A percentile compares a stretch with the other conserved stretches of the same genome.
Evolutionary conservation across 2,888 invertebrate genomes (phyloP).

Genomic region (Drosophila subquinaria): DNA sequence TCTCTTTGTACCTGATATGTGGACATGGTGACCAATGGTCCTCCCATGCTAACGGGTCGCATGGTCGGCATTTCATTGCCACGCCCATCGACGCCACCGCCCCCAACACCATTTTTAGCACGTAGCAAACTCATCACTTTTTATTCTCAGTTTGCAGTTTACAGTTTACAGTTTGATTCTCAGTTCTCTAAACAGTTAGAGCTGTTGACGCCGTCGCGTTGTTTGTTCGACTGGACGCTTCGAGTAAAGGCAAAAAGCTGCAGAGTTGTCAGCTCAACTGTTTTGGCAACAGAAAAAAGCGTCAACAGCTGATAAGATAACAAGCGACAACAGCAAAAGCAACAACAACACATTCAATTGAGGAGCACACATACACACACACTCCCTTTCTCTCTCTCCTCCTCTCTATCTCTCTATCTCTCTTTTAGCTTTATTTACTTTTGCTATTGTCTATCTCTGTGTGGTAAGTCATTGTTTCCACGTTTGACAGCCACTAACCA

Average conservation of each 20-base stretch:
- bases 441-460: conserved; percentile 2
- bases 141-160: background rate
- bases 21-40: conserved; percentile 71
- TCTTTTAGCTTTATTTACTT: conserved; percentile 5
- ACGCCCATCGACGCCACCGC: conserved; percentile 33
- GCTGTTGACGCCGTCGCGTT: conserved; percentile 44
- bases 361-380: too few relatives aligned
- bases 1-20: conserved; percentile 63
- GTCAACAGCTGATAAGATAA: conserved; percentile 61
- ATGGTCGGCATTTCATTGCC: conserved; percentile 69
- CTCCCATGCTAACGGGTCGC: conserved; percentile 71
- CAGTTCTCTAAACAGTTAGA: background rate
- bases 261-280: conserved; percentile 34
- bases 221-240: conserved; percentile 47
- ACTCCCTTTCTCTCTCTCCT: background rate
- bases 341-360: background rate
- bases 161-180: too few relatives aligned
- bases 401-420: background rate
- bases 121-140: conserved; percentile 69
- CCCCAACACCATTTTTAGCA: conserved; percentile 41
- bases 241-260: conserved; percentile 4
- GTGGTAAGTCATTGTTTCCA: conserved; percentile 37
- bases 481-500: conserved; percentile 20
- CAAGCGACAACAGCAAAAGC: conserved; percentile 2
- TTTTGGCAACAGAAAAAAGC: conserved; percentile 2